Evolutionary conservation across 2,888 invertebrate species (phyloP).

Genomic region (Rhagium mordax): DNA sequence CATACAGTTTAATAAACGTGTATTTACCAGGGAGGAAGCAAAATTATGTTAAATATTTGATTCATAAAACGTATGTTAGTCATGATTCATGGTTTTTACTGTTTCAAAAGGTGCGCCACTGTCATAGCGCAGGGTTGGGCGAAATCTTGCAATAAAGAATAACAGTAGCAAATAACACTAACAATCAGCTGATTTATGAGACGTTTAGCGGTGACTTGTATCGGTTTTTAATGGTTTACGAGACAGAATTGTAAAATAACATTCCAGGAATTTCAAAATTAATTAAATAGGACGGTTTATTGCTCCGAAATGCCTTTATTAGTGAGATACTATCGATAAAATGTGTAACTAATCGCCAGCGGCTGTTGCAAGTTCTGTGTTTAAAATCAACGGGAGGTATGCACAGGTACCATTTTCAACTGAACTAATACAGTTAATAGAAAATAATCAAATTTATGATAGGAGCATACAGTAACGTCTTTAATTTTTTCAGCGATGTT

Average conservation of each 20-base stretch:
- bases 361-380: background rate
- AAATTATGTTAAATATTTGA: too few species aligned
- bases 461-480: too few species aligned
- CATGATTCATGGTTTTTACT: background rate
- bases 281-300: conserved; percentile 27
- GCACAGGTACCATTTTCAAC: background rate
- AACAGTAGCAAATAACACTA: conserved; percentile 17
- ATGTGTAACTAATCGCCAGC: conserved; percentile 7
- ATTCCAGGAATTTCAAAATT: conserved; percentile 27
- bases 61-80: too few species aligned
- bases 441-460: too few species aligned
- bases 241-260: background rate
- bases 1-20: too few species aligned
- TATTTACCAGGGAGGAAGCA: too few species aligned
- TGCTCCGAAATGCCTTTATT: conserved; percentile 18
- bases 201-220: background rate
- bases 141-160: conserved; percentile 11
- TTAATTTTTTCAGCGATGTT: too few species aligned
- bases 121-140: conserved; percentile 4
- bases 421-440: background rate
- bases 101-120: conserved; percentile 6
- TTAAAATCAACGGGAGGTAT: background rate
- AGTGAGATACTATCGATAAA: conserved; percentile 16
- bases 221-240: conserved; percentile 25
- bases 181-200: conserved; percentile 8